Percentiles rank a stretch among this genome's conserved stretches.
phyloP scores from a whole-genome alignment of 2,797 vertebrate species.

The Acanthurus lineatus region DNA sequence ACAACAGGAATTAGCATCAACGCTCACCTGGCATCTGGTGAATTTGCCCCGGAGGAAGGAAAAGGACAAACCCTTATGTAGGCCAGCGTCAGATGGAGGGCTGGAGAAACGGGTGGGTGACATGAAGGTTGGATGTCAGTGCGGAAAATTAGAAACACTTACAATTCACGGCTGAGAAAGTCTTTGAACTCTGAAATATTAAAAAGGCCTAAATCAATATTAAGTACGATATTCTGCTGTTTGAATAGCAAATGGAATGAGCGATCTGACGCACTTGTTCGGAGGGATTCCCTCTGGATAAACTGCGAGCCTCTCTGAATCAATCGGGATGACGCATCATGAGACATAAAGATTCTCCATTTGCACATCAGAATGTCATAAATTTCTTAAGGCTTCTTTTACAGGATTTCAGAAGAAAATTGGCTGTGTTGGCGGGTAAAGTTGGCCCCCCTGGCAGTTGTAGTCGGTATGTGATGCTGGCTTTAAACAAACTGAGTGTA shows the following conservation, averaged over 20 bases:
- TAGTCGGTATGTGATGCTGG: neutral
- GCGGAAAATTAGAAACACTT: neutral
- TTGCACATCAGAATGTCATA: conserved; percentile 12
- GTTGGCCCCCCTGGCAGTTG: neutral
- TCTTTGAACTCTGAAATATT: conserved; percentile 2
- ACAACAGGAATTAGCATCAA: conserved; percentile 22
- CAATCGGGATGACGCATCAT: conserved; percentile 11
- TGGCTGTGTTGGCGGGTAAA: neutral
- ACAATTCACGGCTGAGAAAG: neutral
- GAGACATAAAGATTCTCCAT: conserved; percentile 25
- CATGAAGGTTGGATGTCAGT: neutral
- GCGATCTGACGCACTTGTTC: conserved; percentile 13
- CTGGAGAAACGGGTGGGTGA: conserved; percentile 5
- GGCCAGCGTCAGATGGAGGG: conserved; percentile 16
- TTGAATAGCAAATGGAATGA: conserved; percentile 3
- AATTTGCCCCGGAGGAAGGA: conserved; percentile 26
- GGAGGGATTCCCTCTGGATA: conserved; percentile 18
- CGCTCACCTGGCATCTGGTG: conserved; percentile 14
- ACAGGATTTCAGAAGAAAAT: neutral
- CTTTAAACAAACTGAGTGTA: neutral
- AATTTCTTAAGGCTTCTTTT: conserved; percentile 11
- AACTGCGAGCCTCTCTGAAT: conserved; percentile 25
- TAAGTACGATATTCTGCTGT: neutral
- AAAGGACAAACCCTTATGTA: neutral
- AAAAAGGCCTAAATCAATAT: conserved; percentile 4